Base-by-base conservation (phyloP, 1,140 invertebrate genomes). In the Calycopis cecrops region DNA sequence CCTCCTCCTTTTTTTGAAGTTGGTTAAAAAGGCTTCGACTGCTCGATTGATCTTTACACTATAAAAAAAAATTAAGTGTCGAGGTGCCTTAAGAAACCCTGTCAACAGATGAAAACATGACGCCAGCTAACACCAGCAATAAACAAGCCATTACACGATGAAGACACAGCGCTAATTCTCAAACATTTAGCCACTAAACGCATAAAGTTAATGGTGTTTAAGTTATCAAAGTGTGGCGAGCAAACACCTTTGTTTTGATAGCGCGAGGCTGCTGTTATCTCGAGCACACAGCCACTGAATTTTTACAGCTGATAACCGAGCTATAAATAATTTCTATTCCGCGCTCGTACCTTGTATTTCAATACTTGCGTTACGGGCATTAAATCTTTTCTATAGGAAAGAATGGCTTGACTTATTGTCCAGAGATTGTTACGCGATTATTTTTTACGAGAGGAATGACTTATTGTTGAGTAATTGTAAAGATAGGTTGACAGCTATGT, bases 211-310 rank as follows among this genome's bases (percentile, higher is more conserved):
- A 21, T 17, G 14, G 17, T 54, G 40, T 35, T 28, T 35, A 54
- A 40, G 14, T 42, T 54, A 34, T 62, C 49, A 40, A 62, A 64
- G 55, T 63, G 59, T 61, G 63, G 58, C 59, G 48, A 55, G 60
- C 53, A 71, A 79, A 74, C 69, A 70, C 35, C 14, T 4, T 44
- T 72, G 71, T 79, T 76, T 67, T 76, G 63, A 64, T 59, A 69
- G 54, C 50, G 35, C 52, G 57, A 53, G 59, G 64, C 59, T 62
- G 65, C 44, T 52, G 63, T 71, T 78, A 78, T 71, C 71, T 64
- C 40, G 8, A 38, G 52, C 38, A 69, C 59, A 73, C 59, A 73
- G 50, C 62, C 49, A 52, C 67, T 60, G 65, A 62, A 67, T 66
- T 71, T 75, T 78, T 76, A 67, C 61, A 44, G 52, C 53, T 65